Evolutionary conservation across 1,140 invertebrate species (phyloP).

Genomic region (Penaeus japonicus): DNA sequence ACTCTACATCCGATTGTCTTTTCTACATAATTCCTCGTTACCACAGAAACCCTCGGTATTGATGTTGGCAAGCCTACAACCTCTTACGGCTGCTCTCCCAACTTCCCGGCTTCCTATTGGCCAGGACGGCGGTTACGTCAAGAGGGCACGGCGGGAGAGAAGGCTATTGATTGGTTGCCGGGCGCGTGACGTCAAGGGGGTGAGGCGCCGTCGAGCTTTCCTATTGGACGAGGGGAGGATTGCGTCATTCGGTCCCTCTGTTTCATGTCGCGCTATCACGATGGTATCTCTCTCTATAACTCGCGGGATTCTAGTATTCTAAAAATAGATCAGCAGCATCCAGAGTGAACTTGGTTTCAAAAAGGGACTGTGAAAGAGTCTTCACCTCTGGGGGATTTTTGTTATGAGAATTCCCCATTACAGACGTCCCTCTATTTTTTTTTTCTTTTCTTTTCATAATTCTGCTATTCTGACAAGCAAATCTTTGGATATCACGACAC

Average conservation of each 20-base stretch:
- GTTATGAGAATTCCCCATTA: too few relatives aligned
- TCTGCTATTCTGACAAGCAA: too few relatives aligned
- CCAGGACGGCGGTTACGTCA: slow-evolving; percentile 15
- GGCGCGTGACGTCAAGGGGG: slow-evolving; percentile 39
- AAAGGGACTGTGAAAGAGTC: too few relatives aligned
- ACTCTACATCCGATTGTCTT: not conserved
- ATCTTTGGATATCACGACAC: too few relatives aligned
- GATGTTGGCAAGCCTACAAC: slow-evolving; percentile 53
- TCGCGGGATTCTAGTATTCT: too few relatives aligned
- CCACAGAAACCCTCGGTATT: not conserved
- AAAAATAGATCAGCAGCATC: too few relatives aligned
- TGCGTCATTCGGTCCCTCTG: not conserved
- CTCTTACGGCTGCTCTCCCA: not conserved
- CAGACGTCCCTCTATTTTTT: too few relatives aligned
- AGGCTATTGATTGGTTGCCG: slow-evolving; percentile 40
- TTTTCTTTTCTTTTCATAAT: too few relatives aligned
- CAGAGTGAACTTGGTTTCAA: too few relatives aligned
- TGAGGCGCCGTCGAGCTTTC: not conserved
- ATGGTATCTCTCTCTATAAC: too few relatives aligned
- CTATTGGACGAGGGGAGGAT: not conserved
- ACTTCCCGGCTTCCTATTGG: not conserved
- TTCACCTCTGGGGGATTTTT: too few relatives aligned
- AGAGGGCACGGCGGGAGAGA: not conserved
- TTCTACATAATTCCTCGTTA: not conserved
- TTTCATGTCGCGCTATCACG: not conserved